These are phyloP conservation scores for Struthio camelus DNA, from an alignment of 2,113 vertebrate genomes.

Conservation along the genomic window DNA sequence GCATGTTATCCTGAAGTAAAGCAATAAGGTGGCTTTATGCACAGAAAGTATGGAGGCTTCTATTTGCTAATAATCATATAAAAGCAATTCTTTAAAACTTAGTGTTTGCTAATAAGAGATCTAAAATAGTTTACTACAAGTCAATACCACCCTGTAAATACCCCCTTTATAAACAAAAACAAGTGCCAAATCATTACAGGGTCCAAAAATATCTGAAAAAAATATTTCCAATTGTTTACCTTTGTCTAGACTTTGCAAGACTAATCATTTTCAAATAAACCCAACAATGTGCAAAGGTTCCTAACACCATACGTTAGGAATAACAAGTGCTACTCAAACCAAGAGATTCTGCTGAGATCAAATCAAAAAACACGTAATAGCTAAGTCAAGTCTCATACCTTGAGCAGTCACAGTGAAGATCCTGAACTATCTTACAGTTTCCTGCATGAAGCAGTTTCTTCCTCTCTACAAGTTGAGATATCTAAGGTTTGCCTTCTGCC, in stretches of 20 bases:
- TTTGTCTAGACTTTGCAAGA: constrained; percentile 83
- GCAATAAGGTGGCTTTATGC: constrained; percentile 80
- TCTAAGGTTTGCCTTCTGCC: constrained; percentile 22
- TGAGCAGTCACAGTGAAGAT: constrained; percentile 69
- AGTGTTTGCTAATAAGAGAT: constrained; percentile 86
- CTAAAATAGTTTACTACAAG: constrained; percentile 72
- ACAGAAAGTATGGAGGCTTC: constrained; percentile 70
- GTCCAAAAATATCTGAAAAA: constrained; percentile 57
- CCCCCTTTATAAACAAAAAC: constrained; percentile 69
- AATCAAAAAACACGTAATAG: constrained; percentile 40
- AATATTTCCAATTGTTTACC: constrained; percentile 51
- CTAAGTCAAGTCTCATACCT: constrained; percentile 65
- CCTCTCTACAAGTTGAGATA: background rate
- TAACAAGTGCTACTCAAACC: constrained; percentile 74
- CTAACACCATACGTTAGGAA: constrained; percentile 58
- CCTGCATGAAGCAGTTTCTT: constrained; percentile 53
- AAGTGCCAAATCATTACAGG: constrained; percentile 81
- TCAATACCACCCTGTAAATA: constrained; percentile 74
- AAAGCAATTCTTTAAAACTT: constrained; percentile 82
- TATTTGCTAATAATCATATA: constrained; percentile 72
- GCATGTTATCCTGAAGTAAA: constrained; percentile 77
- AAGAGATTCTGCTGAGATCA: constrained; percentile 61
- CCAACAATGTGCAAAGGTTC: constrained; percentile 79
- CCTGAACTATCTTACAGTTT: constrained; percentile 24
- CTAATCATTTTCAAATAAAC: constrained; percentile 74